These are phyloP conservation scores for Lepus oiostolus DNA, from an alignment of 2,797 vertebrate genomes.

Conservation along the genomic window DNA sequence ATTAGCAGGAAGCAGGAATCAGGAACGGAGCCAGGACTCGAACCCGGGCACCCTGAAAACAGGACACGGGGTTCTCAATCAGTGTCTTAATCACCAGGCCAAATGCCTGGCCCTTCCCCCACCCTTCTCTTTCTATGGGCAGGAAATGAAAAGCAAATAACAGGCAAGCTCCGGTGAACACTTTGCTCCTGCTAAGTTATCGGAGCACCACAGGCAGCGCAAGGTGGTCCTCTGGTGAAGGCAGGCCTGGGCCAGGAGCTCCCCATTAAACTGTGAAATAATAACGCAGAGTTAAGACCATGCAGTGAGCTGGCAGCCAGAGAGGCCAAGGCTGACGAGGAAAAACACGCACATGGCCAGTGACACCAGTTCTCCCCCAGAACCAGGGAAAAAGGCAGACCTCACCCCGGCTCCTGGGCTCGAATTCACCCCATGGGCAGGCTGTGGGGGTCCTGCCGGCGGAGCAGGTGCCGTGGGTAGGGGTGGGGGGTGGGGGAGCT, in stretches of 20 bases:
- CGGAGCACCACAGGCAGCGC: not conserved
- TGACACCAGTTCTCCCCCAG: not conserved
- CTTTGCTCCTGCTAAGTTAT: slow-evolving; percentile 17
- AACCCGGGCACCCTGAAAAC: too few species aligned
- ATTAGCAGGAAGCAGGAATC: too few species aligned
- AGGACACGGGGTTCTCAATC: too few species aligned
- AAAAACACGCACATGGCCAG: not conserved
- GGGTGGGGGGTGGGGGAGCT: not conserved
- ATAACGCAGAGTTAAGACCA: not conserved
- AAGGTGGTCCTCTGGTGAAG: slow-evolving; percentile 18
- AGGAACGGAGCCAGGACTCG: too few species aligned
- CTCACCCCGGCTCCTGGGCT: not conserved
- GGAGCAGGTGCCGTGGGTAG: rapidly evolving
- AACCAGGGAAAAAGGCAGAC: not conserved
- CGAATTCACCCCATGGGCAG: not conserved
- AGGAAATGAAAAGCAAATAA: slow-evolving; percentile 75
- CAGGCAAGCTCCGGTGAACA: slow-evolving; percentile 2
- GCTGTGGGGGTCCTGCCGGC: too few species aligned
- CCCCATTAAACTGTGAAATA: slow-evolving; percentile 9
- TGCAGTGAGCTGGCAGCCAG: not conserved
- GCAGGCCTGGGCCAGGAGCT: not conserved
- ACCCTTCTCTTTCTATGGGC: not conserved
- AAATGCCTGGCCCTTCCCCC: not conserved
- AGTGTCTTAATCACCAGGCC: too few species aligned
- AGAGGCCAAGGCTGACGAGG: not conserved